Evolutionary conservation across 2,888 invertebrate species (phyloP), one percentile per base, ranked within the genome.

Genomic region (Acleris literana): DNA sequence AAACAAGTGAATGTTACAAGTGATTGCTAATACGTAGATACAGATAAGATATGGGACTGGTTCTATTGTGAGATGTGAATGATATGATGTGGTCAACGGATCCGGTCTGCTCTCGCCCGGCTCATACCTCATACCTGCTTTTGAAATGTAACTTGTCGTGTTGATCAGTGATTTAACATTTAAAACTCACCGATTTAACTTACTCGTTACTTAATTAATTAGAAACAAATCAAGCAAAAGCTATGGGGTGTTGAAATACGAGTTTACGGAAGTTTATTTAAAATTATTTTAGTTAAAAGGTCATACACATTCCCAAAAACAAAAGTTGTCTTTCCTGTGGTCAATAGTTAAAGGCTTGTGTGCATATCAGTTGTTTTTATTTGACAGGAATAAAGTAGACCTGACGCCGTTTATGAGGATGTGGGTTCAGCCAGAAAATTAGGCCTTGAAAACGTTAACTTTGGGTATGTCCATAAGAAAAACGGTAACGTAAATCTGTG

Each of bases 71-170:
- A 13, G 39, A 61, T 56, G 52, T 61, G 55, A 46, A 46, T 52
- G 65, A 61, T 65, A 65, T 61, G 65, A 61, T 65, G 61, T 61
- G 61, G 61, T 65, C 65, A 54, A 64, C 59, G 20, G 56, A 66
- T 62, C 66, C 66, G 66, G 61, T 66, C 61, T 20, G 46, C 51
- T 57, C 60, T 61, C 22, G 56, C 25, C 58, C 20, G 33, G 11
- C 25, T 33, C n/a, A 11, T 54, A 20, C 20, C 44, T 46, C 20
- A 29, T n/a, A n/a, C n/a, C n/a, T n/a, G n/a, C n/a, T 57, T 65
- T 62, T 44, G 25, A 66, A 66, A 65, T 51, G 20, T 29, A 51
- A 57, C 56, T 53, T 57, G 62, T 51, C 44, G 22, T 43, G 22
- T 43, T 39, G 56, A 52, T 52, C 22, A 46, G 13, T 46, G 17